phyloP scores from a whole-genome alignment of 1,140 invertebrate genomes.

The Drosophila truncata region DNA sequence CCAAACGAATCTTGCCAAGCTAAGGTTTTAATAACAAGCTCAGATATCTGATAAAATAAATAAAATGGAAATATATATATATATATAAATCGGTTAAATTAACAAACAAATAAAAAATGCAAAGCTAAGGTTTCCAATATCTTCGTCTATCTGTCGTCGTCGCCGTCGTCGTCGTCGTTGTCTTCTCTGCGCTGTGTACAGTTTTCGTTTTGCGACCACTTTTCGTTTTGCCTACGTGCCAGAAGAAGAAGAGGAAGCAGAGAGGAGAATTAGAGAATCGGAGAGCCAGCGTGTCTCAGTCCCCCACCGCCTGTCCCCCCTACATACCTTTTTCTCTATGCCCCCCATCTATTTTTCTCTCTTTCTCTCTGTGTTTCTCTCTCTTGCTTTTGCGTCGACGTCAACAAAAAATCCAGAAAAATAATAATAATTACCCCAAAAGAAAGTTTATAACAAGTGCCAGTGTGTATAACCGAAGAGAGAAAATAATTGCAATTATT shows the following conservation, averaged over 20 bases:
- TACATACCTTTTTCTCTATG: conserved; percentile 1
- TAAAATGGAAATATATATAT: neutral
- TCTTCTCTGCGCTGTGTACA: conserved; percentile 58
- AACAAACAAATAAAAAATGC: neutral
- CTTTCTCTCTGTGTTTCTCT: conserved; percentile 6
- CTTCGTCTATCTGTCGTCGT: conserved; percentile 1
- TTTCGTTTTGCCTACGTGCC: conserved; percentile 70
- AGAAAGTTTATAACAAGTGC: conserved; percentile 12
- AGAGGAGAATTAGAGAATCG: conserved; percentile 21
- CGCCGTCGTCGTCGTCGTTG: conserved; percentile 6
- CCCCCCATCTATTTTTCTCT: conserved; percentile 16
- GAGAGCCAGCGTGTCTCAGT: conserved; percentile 44
- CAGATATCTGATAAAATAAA: neutral
- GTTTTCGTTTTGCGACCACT: conserved; percentile 66
- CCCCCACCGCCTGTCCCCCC: conserved; percentile 34
- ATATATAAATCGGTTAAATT: neutral
- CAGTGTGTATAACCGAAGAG: conserved; percentile 31
- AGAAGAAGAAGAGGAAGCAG: conserved; percentile 23
- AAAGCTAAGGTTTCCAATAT: conserved; percentile 6
- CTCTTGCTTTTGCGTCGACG: conserved; percentile 20
- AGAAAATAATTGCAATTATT: conserved; percentile 33
- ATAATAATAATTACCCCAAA: conserved; percentile 23
- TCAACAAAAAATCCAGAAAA: conserved; percentile 17
- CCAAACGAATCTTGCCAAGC: neutral
- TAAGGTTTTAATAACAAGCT: neutral